A percentile compares a stretch with the other conserved stretches of the same genome.
phyloP scores from a whole-genome alignment of 2,797 vertebrate genomes.

The Pyrocephalus nanus region DNA sequence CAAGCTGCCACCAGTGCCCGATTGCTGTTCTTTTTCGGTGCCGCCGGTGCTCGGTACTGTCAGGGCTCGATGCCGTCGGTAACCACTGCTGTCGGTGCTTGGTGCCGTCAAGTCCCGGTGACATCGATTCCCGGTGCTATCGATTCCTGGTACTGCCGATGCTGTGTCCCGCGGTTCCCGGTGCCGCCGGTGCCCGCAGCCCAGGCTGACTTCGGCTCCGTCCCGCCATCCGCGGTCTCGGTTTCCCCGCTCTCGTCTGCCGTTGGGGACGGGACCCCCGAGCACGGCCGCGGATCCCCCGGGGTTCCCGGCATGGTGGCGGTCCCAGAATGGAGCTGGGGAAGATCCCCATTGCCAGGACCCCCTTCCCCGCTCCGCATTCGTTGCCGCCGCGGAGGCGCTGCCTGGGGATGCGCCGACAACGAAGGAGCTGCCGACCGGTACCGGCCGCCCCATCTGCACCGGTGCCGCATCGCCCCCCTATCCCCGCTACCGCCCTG shows the following conservation, averaged over 20 bases:
- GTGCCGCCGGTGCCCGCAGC: neutral
- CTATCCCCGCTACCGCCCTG: neutral
- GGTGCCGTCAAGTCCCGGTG: neutral
- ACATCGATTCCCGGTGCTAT: neutral
- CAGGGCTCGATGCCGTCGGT: neutral
- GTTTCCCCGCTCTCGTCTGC: neutral
- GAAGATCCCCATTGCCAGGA: neutral
- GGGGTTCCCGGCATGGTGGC: neutral
- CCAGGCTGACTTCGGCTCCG: neutral
- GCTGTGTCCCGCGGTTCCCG: neutral
- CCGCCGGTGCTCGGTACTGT: neutral
- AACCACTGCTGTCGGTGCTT: neutral
- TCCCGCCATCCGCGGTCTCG: neutral
- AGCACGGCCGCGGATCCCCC: slow-evolving; percentile 61
- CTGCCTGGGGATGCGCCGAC: neutral
- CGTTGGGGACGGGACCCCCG: neutral
- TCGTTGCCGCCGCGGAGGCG: neutral
- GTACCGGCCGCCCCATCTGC: neutral
- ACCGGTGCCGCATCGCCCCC: neutral
- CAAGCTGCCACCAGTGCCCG: neutral
- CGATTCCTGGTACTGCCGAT: neutral
- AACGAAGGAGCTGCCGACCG: neutral
- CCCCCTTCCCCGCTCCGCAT: neutral
- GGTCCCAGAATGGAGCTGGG: neutral
- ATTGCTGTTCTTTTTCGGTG: too few relatives aligned